Evolutionary conservation across 2,888 invertebrate genomes (phyloP).

Genomic region (Drosophila lutescens): DNA sequence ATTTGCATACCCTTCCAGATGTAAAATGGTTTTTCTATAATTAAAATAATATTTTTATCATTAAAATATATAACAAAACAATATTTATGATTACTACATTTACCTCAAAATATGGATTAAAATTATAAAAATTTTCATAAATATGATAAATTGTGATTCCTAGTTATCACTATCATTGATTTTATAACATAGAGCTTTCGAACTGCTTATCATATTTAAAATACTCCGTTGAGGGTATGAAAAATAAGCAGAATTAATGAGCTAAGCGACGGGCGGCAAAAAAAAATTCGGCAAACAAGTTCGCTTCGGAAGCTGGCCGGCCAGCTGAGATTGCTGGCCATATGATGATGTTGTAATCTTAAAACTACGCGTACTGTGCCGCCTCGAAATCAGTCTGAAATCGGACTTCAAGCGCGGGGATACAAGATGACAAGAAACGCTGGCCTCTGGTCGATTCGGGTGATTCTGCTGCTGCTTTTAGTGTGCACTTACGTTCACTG

Average conservation of each 20-base stretch:
- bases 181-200: neutral
- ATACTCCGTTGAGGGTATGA: slow-evolving; percentile 6
- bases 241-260: slow-evolving; percentile 41
- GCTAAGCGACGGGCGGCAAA: slow-evolving; percentile 24
- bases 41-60: neutral
- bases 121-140: too few species aligned
- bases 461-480: slow-evolving; percentile 16
- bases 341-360: slow-evolving; percentile 56
- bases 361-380: slow-evolving; percentile 48
- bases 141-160: too few species aligned
- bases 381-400: slow-evolving; percentile 56
- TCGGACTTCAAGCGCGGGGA: slow-evolving; percentile 24
- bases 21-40: neutral
- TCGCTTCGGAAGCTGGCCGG: slow-evolving; percentile 32
- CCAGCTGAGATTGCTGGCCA: too few species aligned
- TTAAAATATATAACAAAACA: neutral
- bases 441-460: neutral
- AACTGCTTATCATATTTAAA: neutral
- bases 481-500: slow-evolving; percentile 2
- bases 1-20: slow-evolving; percentile 5
- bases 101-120: too few species aligned
- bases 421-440: slow-evolving; percentile 47
- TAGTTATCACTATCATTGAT: too few species aligned
- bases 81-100: too few species aligned
- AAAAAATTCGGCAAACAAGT: slow-evolving; percentile 44